A percentile compares a stretch with the other conserved stretches of the same genome.
These are phyloP conservation scores for Panthera uncia DNA, from an alignment of 2,113 vertebrate species.

Conservation along the genomic window DNA sequence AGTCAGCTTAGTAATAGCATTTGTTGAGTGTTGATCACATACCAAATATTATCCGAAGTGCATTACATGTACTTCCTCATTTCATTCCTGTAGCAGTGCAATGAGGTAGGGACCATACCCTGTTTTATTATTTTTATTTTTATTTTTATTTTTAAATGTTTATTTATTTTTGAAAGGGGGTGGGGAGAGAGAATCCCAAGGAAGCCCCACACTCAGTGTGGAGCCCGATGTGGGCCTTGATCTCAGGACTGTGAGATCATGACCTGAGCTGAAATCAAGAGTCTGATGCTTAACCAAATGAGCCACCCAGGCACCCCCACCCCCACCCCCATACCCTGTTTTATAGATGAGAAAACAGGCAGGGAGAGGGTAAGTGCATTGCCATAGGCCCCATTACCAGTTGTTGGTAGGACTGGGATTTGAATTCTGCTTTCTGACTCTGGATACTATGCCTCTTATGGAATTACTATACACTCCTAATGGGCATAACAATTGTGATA, in stretches of 20 bases:
- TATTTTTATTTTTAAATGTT: too few species aligned
- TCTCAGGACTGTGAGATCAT: too few species aligned
- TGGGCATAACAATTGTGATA: neutral
- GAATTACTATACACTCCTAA: neutral
- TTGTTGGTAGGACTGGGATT: neutral
- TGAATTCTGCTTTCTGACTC: neutral
- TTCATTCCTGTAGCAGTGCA: neutral
- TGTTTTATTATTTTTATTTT: neutral
- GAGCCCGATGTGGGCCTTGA: too few species aligned
- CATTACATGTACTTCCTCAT: neutral
- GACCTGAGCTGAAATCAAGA: too few species aligned
- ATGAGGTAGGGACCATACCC: neutral
- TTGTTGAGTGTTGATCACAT: neutral
- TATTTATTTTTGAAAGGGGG: too few species aligned
- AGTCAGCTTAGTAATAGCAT: neutral
- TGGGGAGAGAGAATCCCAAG: too few species aligned
- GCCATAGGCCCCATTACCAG: neutral
- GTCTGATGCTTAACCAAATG: too few species aligned
- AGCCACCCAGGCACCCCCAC: too few species aligned
- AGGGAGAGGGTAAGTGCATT: neutral
- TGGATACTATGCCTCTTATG: neutral
- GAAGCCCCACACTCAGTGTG: too few species aligned
- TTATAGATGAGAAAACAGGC: neutral
- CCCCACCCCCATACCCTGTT: neutral
- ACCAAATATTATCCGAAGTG: neutral